Percentiles rank a stretch among this genome's conserved stretches.
phyloP scores from a whole-genome alignment of 2,113 vertebrate genomes.

The Chauna torquata region DNA sequence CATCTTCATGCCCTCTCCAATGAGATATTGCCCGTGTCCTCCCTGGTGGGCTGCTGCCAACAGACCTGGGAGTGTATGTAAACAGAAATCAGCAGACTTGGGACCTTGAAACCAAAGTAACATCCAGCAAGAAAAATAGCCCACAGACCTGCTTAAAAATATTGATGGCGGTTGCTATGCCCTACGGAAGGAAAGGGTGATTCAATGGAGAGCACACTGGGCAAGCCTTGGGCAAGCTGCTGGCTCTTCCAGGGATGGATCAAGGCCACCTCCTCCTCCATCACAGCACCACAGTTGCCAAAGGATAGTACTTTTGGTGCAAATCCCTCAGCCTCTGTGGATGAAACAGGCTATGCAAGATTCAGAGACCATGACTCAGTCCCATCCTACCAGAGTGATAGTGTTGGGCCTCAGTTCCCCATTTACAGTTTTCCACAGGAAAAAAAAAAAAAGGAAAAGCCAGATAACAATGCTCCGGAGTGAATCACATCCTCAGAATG shows the following conservation, averaged over 20 bases:
- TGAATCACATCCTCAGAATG: not conserved
- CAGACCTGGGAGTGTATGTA: too few species aligned
- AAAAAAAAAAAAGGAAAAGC: not conserved
- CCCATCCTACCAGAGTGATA: not conserved
- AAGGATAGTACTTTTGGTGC: not conserved
- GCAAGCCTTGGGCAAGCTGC: not conserved
- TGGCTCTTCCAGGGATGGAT: not conserved
- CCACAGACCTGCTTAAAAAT: not conserved
- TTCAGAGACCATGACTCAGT: not conserved
- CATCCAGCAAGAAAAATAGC: not conserved
- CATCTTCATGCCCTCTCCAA: not conserved
- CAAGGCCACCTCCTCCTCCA: not conserved
- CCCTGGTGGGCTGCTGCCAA: not conserved
- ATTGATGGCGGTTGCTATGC: not conserved
- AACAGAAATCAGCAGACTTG: not conserved
- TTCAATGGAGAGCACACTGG: not conserved
- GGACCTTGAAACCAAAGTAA: not conserved
- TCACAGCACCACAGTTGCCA: not conserved
- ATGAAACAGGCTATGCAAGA: not conserved
- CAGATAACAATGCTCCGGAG: not conserved
- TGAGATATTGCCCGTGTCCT: not conserved
- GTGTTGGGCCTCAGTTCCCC: not conserved
- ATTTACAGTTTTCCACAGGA: not conserved
- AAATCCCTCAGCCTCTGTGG: not conserved
- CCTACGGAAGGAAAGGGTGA: not conserved